Conservation (phyloP, 2,888 invertebrate species). For the Sericinus montela region DNA sequence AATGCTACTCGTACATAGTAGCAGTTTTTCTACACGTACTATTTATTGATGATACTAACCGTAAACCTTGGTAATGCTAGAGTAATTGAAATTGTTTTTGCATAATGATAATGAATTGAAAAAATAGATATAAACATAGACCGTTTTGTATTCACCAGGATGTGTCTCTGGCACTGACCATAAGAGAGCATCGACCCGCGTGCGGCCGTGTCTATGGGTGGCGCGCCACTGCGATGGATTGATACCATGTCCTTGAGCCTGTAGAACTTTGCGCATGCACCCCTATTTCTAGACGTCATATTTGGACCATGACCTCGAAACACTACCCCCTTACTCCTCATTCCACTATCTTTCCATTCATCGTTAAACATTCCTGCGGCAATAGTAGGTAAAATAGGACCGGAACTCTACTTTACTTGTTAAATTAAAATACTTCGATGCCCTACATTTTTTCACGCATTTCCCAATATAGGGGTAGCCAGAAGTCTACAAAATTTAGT, state of each 20-base stretch:
- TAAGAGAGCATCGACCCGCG: conserved; percentile 50
- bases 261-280: conserved; percentile 49
- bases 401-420: too few species aligned
- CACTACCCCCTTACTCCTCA: conserved; percentile 31
- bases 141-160: conserved; percentile 27
- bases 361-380: conserved; percentile 48
- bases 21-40: too few species aligned
- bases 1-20: too few species aligned
- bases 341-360: conserved; percentile 22
- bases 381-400: conserved; percentile 22
- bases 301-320: conserved; percentile 68
- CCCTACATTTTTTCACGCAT: too few species aligned
- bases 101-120: too few species aligned
- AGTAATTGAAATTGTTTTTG: too few species aligned
- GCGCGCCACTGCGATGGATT: conserved; percentile 53
- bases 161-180: conserved; percentile 58
- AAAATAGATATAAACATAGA: too few species aligned
- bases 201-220: conserved; percentile 55
- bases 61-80: too few species aligned
- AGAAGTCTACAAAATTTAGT: too few species aligned
- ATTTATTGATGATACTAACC: too few species aligned
- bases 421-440: too few species aligned
- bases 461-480: too few species aligned
- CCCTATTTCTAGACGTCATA: conserved; percentile 61
- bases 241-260: conserved; percentile 71